Percentiles rank a stretch among this genome's conserved stretches.
phyloP scores from a whole-genome alignment of 2,888 invertebrate genomes.

The Carcina quercana region DNA sequence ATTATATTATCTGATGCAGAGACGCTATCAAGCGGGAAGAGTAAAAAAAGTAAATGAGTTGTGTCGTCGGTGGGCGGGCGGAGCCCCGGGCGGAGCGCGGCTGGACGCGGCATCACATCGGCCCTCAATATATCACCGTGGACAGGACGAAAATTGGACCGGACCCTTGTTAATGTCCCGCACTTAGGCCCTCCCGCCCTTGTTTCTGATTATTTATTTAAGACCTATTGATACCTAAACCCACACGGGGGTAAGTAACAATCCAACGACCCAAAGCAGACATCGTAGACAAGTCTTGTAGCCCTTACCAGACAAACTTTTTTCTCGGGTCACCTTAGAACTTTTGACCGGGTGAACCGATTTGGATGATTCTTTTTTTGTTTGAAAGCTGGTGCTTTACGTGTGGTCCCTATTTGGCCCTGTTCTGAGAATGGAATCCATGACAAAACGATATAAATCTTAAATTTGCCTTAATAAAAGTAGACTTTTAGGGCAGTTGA shows the following conservation, averaged over 20 bases:
- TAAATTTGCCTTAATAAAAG: too few species aligned
- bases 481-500: too few species aligned
- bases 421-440: too few species aligned
- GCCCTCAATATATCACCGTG: constrained; percentile 69
- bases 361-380: too few species aligned
- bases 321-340: too few species aligned
- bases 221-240: constrained; percentile 56
- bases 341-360: too few species aligned
- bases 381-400: too few species aligned
- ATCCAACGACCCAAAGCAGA: constrained; percentile 3
- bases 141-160: constrained; percentile 73
- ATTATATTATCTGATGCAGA: constrained; percentile 9
- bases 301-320: background rate
- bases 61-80: constrained; percentile 34
- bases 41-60: constrained; percentile 44
- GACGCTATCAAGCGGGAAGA: constrained; percentile 36
- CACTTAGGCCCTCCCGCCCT: constrained; percentile 63
- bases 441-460: too few species aligned
- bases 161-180: constrained; percentile 72
- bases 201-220: constrained; percentile 70
- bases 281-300: too few species aligned
- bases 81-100: constrained; percentile 17
- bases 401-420: too few species aligned
- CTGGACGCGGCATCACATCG: constrained; percentile 36
- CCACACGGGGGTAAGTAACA: constrained; percentile 25